Evolutionary conservation across 2,888 invertebrate genomes (phyloP).

Genomic region (Dinocampus coccinellae): DNA sequence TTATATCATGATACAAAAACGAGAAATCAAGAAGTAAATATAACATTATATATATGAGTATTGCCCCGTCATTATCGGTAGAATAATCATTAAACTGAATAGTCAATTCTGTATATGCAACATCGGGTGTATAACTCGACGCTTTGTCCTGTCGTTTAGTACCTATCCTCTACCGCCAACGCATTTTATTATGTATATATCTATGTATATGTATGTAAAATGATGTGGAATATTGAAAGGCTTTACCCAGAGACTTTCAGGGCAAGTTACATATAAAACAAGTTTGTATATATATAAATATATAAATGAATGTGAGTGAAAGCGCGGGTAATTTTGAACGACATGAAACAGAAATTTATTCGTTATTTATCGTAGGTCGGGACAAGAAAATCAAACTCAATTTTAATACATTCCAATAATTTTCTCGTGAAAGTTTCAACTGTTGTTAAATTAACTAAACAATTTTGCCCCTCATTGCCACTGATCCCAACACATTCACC

Average conservation of each 20-base stretch:
- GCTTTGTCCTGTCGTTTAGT: slow-evolving; percentile 15
- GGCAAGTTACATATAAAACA: background rate
- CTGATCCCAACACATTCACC: too few species aligned
- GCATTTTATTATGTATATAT: background rate
- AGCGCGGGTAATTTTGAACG: slow-evolving; percentile 32
- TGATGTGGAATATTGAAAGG: background rate
- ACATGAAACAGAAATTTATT: slow-evolving; percentile 40
- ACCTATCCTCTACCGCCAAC: slow-evolving; percentile 1
- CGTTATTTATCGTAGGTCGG: slow-evolving; percentile 40
- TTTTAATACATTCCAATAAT: slow-evolving; percentile 27
- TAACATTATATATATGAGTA: slow-evolving; percentile 4
- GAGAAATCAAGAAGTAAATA: slow-evolving; percentile 27
- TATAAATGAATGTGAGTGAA: slow-evolving; percentile 29
- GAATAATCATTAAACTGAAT: slow-evolving; percentile 42
- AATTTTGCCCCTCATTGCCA: too few species aligned
- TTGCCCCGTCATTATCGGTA: slow-evolving; percentile 28
- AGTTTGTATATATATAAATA: background rate
- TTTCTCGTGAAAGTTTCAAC: slow-evolving; percentile 33
- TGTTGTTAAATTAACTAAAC: background rate
- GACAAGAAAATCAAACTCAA: slow-evolving; percentile 38
- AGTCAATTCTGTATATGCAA: slow-evolving; percentile 14
- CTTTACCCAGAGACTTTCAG: background rate
- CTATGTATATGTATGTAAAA: background rate
- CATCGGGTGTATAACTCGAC: slow-evolving; percentile 13
- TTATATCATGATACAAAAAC: slow-evolving; percentile 31